Percentiles rank a stretch among this genome's conserved stretches.
phyloP scores from a whole-genome alignment of 2,797 vertebrate genomes.

The Heterohyrax brucei region DNA sequence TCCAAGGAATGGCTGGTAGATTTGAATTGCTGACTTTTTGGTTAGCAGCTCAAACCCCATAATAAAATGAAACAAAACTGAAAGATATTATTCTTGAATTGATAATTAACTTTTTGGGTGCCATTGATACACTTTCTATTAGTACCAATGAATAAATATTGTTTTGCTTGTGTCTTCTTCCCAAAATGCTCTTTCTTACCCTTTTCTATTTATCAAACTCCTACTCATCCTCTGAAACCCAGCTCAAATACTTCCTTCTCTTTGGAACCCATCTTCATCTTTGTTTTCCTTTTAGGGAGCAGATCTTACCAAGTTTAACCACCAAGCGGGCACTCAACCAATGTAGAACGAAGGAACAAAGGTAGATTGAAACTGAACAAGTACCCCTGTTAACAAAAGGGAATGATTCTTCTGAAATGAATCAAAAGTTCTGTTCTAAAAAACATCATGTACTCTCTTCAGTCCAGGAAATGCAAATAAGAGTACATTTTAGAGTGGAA shows the following conservation, averaged over 20 bases:
- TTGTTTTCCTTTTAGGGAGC: background rate
- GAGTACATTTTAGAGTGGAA: slow-evolving; percentile 56
- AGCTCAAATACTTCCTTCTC: background rate
- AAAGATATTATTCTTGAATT: slow-evolving; percentile 62
- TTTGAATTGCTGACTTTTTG: too few species aligned
- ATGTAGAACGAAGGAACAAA: background rate
- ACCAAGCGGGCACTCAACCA: background rate
- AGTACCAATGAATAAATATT: background rate
- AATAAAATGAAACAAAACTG: slow-evolving; percentile 63
- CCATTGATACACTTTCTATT: slow-evolving; percentile 37
- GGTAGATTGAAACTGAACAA: background rate
- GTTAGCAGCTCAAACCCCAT: background rate
- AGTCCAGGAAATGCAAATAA: slow-evolving; percentile 75
- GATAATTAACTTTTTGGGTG: background rate
- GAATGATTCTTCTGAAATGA: slow-evolving; percentile 65
- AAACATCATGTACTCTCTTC: background rate
- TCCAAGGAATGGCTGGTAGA: too few species aligned
- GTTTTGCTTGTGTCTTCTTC: background rate
- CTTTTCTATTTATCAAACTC: background rate
- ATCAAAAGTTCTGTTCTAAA: slow-evolving; percentile 70
- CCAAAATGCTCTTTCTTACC: background rate
- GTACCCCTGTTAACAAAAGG: slow-evolving; percentile 44
- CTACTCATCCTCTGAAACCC: background rate
- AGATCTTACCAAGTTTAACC: background rate
- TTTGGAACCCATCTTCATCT: background rate